Evolutionary conservation across 92 coral and sea anemone genomes (phyloP).

Genomic region (Palythoa grandis): DNA sequence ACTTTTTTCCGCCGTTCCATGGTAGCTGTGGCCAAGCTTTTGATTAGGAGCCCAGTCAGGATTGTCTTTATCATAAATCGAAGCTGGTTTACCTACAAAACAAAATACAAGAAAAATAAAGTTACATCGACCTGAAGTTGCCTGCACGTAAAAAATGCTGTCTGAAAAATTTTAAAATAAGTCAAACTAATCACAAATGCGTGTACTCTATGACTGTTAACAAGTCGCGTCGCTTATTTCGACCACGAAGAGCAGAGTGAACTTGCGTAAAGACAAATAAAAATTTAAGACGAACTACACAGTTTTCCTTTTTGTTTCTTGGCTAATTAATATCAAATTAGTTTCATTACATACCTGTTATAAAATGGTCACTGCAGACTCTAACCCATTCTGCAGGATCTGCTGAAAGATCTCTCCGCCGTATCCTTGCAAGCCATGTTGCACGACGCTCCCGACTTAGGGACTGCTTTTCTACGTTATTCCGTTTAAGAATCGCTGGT

Average conservation of each 20-base stretch:
- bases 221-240: background rate
- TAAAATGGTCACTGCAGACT: background rate
- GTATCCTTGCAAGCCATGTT: background rate
- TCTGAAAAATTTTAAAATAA: background rate
- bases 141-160: background rate
- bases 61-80: background rate
- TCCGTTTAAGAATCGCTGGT: conserved; percentile 3
- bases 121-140: background rate
- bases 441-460: background rate
- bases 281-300: background rate
- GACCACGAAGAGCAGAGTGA: background rate
- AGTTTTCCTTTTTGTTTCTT: background rate
- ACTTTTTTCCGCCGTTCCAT: background rate
- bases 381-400: background rate
- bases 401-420: background rate
- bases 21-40: conserved; percentile 4
- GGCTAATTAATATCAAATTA: background rate
- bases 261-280: background rate
- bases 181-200: background rate
- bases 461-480: conserved; percentile 1
- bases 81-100: background rate
- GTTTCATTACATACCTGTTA: background rate
- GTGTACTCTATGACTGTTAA: background rate
- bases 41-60: background rate
- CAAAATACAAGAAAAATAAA: background rate